A percentile compares a stretch with the other conserved stretches of the same genome.
Evolutionary conservation across 1,140 invertebrate species (phyloP).

Genomic region (Drosophila sproati): DNA sequence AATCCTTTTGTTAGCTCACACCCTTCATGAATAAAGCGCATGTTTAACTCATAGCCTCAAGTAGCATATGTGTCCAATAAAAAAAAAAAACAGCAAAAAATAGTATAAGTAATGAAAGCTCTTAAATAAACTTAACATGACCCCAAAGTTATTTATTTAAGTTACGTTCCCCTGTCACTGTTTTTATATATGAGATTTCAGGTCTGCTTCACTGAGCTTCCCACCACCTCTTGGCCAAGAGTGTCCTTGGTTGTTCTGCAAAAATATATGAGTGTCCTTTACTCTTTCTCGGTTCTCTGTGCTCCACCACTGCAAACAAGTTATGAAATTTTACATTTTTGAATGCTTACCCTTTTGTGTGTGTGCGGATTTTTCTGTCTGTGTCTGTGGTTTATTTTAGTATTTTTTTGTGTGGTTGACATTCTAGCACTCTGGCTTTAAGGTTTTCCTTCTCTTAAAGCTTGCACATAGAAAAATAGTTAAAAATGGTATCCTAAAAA

Average conservation of each 20-base stretch:
- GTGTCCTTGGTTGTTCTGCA: constrained; percentile 32
- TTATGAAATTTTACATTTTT: constrained; percentile 68
- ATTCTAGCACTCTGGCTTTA: constrained; percentile 10
- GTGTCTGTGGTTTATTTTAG: constrained; percentile 39
- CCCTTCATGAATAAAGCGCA: constrained; percentile 25
- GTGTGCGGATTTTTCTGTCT: constrained; percentile 23
- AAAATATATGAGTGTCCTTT: constrained; percentile 38
- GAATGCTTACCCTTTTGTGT: constrained; percentile 42
- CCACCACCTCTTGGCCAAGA: neutral
- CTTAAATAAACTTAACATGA: constrained; percentile 61
- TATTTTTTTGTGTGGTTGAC: constrained; percentile 32
- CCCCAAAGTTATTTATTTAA: constrained; percentile 56
- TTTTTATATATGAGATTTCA: constrained; percentile 19
- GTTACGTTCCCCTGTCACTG: constrained; percentile 16
- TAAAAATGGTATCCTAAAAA: neutral
- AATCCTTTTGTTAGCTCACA: constrained; percentile 24
- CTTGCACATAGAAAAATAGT: neutral
- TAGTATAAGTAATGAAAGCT: constrained; percentile 73
- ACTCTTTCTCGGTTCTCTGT: neutral
- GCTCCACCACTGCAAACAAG: constrained; percentile 20
- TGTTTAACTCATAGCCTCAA: constrained; percentile 52
- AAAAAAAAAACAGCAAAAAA: constrained; percentile 16
- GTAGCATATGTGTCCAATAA: neutral
- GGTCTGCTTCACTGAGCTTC: neutral
- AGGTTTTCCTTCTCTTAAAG: neutral